Evolutionary conservation across 2,113 vertebrate species (phyloP).

Genomic region (Macquaria ambigua): DNA sequence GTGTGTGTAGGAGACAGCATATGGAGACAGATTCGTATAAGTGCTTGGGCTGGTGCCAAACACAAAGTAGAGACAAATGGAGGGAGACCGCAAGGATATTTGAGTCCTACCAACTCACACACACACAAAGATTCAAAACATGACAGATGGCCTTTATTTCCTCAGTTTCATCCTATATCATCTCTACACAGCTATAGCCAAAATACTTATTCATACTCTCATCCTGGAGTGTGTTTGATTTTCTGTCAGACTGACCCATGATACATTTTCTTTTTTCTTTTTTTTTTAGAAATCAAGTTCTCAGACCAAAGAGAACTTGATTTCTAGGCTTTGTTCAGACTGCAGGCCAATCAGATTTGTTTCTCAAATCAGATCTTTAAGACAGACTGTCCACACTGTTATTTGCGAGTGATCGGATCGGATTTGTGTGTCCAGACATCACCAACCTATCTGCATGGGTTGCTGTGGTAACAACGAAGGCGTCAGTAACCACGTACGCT

Average conservation of each 20-base stretch:
- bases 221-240: slow-evolving; percentile 8
- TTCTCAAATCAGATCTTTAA: too few species aligned
- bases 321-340: too few species aligned
- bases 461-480: too few species aligned
- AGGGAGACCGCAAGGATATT: slow-evolving; percentile 46
- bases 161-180: slow-evolving; percentile 11
- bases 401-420: too few species aligned
- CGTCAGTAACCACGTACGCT: too few species aligned
- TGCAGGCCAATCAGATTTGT: too few species aligned
- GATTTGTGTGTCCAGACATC: too few species aligned
- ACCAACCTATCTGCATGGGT: too few species aligned
- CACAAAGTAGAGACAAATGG: slow-evolving; percentile 66
- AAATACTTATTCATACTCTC: background rate
- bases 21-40: slow-evolving; percentile 67
- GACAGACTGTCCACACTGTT: too few species aligned
- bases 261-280: background rate
- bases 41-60: slow-evolving; percentile 65
- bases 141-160: slow-evolving; percentile 46
- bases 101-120: slow-evolving; percentile 27
- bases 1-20: slow-evolving; percentile 52
- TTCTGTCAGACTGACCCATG: background rate
- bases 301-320: too few species aligned
- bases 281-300: background rate
- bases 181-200: background rate
- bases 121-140: background rate